These are phyloP conservation scores for Pantherophis alleghaniensis DNA, from an alignment of 2,797 vertebrate species.

Conservation along the genomic window DNA sequence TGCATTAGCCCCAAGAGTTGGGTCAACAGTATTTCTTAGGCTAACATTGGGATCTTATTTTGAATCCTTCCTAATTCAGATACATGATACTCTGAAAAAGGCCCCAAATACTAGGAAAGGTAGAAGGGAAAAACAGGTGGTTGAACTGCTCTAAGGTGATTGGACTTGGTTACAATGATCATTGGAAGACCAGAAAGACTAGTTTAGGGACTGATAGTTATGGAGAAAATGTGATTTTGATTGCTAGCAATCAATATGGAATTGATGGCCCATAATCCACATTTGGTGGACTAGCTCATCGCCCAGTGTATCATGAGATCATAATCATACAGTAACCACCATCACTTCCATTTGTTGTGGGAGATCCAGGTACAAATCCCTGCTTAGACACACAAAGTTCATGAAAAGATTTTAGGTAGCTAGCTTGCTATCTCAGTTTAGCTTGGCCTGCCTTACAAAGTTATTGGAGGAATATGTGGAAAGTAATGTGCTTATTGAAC, in stretches of 20 bases:
- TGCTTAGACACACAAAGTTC: neutral
- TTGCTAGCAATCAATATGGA: neutral
- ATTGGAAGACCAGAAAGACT: neutral
- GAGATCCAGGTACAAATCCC: neutral
- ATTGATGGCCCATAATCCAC: neutral
- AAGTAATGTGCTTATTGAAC: neutral
- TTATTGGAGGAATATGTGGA: neutral
- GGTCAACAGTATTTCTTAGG: neutral
- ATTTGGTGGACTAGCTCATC: neutral
- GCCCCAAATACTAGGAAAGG: neutral
- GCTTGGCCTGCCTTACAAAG: neutral
- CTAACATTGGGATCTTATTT: neutral
- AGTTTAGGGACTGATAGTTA: neutral
- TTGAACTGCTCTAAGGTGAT: neutral
- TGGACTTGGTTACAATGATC: neutral
- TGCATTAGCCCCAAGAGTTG: neutral
- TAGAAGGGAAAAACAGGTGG: neutral
- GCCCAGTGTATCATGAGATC: neutral
- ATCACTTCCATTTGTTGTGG: neutral
- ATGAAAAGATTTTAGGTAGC: neutral
- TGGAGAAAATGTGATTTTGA: neutral
- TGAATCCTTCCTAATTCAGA: neutral
- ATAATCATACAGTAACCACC: neutral
- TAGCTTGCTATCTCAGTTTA: neutral
- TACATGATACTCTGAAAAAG: neutral